Evolutionary conservation across 1,140 invertebrate species (phyloP), one percentile per base, ranked within the genome.

Genomic region (Glomeris maerens): DNA sequence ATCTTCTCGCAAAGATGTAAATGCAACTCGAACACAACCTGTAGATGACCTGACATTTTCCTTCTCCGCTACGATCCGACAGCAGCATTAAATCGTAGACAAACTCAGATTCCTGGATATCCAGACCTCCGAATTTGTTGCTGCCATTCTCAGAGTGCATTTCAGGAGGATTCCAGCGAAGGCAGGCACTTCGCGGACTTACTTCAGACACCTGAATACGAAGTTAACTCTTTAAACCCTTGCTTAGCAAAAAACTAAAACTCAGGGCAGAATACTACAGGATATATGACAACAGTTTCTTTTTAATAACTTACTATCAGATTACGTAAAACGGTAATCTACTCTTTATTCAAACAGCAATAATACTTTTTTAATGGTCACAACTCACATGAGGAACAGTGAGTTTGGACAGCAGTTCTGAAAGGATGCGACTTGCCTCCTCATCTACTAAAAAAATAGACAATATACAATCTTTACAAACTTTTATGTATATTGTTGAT

Each of bases 41-140:
- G 62, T 85, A 86, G 42, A 87, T 82, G 40, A 78, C 77, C 68
- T 84, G 84, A 66, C 83, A 88, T 60, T 78, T 78, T 56, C 74
- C 75, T 52, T 81, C 79, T 59, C 81, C 76, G 21, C 77, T 79
- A 57, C 80, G 80, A 60, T 88, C 84, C 58, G 78, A 80, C 53
- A 85, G 72, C 47, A 83, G 70, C 17, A 83, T 74, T n/a, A n/a
- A n/a, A 63, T 87, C 82, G 66, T 86, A 87, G 27, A 75, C 74
- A 49, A 86, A 69, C 50, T 85, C 81, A 21, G 64, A 64, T 48
- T 74, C 68, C 39, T 73, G 66, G 38, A 72, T 59, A 45, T 56
- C 59, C 38, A 53, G 52, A 29, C 57, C 58, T 29, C 64, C 62
- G 54, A 64, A 59, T 36, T 68, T 63, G 49, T 62, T 64, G 38